Percentiles rank a stretch among this genome's conserved stretches.
phyloP scores from a whole-genome alignment of 2,797 vertebrate genomes.

The Odontamblyopus lacepedii region DNA sequence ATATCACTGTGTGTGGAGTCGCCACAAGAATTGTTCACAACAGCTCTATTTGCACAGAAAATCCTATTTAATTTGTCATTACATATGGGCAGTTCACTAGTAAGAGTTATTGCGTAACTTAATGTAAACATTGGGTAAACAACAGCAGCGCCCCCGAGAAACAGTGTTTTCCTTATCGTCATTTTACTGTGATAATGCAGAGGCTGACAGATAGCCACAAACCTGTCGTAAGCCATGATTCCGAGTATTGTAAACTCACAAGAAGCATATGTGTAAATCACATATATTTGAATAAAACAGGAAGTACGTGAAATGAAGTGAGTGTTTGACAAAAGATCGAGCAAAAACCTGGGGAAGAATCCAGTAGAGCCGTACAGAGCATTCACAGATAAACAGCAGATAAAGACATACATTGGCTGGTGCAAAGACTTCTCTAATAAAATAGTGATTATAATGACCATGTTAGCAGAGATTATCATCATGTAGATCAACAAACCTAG shows the following conservation, averaged over 20 bases:
- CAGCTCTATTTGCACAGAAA: conserved; percentile 34
- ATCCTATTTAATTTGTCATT: conserved; percentile 20
- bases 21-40: conserved; percentile 30
- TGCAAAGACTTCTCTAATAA: conserved; percentile 48
- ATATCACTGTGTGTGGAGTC: conserved; percentile 1
- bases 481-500: conserved; percentile 38
- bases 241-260: conserved; percentile 34
- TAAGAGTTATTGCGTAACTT: not conserved
- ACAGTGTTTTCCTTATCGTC: not conserved
- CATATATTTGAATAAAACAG: conserved; percentile 43
- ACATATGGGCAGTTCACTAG: conserved; percentile 11
- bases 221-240: conserved; percentile 53
- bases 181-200: conserved; percentile 48
- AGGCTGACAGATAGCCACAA: conserved; percentile 48
- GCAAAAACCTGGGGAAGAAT: conserved; percentile 53
- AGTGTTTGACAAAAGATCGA: conserved; percentile 45
- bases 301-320: conserved; percentile 36
- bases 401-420: conserved; percentile 54
- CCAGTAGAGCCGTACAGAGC: conserved; percentile 46
- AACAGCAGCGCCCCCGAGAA: not conserved
- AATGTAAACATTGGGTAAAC: conserved; percentile 11
- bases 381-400: conserved; percentile 45
- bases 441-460: conserved; percentile 47
- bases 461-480: conserved; percentile 50
- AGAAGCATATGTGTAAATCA: conserved; percentile 32